Conservation (phyloP, 1,140 invertebrate species). For the Drosophila quadrilineata region DNA sequence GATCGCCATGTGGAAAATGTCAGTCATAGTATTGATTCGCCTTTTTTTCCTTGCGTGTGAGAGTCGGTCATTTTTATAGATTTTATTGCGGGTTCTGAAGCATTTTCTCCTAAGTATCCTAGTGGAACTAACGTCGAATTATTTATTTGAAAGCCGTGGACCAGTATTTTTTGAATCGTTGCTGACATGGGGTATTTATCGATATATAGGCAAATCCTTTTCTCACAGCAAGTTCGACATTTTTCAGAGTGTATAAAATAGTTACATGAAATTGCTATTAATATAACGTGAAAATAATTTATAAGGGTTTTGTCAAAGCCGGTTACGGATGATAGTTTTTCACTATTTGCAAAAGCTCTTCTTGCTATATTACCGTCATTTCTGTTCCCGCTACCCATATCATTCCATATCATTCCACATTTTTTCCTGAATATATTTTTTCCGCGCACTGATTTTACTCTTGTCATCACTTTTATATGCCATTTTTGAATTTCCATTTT, state of each 20-base stretch:
- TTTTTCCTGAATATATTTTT: background rate
- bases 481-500: conserved; percentile 4
- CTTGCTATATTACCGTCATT: conserved; percentile 13
- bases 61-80: conserved; percentile 2
- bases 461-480: background rate
- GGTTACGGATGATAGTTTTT: background rate
- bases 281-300: background rate
- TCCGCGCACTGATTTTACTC: background rate
- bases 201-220: background rate
- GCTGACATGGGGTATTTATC: too few relatives aligned
- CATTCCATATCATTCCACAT: background rate
- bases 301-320: background rate
- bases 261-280: background rate
- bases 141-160: too few relatives aligned
- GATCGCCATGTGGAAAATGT: too few relatives aligned
- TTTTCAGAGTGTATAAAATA: background rate
- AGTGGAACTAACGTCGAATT: too few relatives aligned
- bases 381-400: background rate
- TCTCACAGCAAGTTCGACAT: background rate
- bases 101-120: too few relatives aligned
- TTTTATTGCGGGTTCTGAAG: too few relatives aligned
- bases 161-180: too few relatives aligned
- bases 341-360: background rate
- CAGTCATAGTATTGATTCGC: background rate
- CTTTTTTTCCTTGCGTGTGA: background rate